Percentiles rank a stretch among this genome's conserved stretches.
phyloP scores from a whole-genome alignment of 2,888 invertebrate genomes.

The Brachyptera risi region DNA sequence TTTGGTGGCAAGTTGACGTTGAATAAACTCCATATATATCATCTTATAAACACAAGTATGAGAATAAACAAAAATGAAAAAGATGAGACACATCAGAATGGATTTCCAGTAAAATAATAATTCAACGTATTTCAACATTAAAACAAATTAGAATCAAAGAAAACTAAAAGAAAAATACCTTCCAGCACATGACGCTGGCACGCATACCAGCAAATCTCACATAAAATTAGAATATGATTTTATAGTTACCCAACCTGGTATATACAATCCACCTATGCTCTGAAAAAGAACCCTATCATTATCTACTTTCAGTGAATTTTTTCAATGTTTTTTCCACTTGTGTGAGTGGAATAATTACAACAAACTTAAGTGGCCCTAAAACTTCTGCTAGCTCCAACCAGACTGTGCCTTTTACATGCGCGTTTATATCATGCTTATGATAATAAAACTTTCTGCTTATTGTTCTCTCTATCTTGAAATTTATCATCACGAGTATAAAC shows the following conservation, averaged over 20 bases:
- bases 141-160: no score
- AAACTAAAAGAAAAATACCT: no score
- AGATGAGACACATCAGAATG: no score
- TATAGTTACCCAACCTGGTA: not conserved
- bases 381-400: not conserved
- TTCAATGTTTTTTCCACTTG: not conserved
- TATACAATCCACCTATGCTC: not conserved
- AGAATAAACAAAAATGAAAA: no score
- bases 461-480: not conserved
- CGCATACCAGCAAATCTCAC: not conserved
- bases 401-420: not conserved
- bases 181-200: no score
- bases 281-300: not conserved
- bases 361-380: not conserved
- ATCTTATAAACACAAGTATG: no score
- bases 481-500: no score
- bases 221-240: slow-evolving; percentile 11
- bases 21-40: no score
- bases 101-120: no score
- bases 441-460: not conserved
- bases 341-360: slow-evolving; percentile 2
- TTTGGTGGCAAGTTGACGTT: no score
- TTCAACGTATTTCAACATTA: no score
- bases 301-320: not conserved
- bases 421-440: no score